Evolutionary conservation across 37 sponge, comb jelly and placozoan genomes (phyloP).

Genomic region (Crambe crambe): DNA sequence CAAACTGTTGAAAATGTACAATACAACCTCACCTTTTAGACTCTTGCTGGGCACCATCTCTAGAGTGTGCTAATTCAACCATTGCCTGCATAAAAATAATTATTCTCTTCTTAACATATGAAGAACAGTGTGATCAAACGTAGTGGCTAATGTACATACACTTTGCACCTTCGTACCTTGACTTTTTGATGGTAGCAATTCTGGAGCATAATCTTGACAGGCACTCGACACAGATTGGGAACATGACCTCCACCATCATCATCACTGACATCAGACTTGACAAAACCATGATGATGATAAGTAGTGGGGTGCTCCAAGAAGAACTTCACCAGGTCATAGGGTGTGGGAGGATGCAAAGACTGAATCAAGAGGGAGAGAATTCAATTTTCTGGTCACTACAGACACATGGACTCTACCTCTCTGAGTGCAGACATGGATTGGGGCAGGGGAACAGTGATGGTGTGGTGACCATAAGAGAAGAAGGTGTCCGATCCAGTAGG

Average conservation of each 20-base stretch:
- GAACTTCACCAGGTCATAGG: conserved; percentile 51
- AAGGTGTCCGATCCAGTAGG: conserved; percentile 26
- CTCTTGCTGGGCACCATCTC: neutral
- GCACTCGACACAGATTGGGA: conserved; percentile 25
- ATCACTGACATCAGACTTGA: neutral
- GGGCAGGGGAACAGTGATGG: conserved; percentile 36
- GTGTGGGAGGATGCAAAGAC: conserved; percentile 10
- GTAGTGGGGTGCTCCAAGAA: conserved; percentile 38
- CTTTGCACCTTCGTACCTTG: conserved; percentile 10
- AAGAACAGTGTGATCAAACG: neutral
- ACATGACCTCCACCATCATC: neutral
- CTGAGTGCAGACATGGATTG: conserved; percentile 44
- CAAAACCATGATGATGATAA: conserved; percentile 11
- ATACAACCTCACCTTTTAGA: conserved; percentile 2
- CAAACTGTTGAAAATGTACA: neutral
- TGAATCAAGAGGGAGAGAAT: neutral
- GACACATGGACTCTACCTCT: conserved; percentile 21
- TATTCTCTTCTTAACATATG: no score
- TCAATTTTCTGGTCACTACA: neutral
- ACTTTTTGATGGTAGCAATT: conserved; percentile 41
- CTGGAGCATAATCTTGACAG: conserved; percentile 42
- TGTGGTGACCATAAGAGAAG: conserved; percentile 55
- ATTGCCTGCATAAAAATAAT: conserved; percentile 6
- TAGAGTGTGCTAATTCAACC: conserved; percentile 21
- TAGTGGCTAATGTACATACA: neutral